Evolutionary conservation across 1,140 invertebrate species (phyloP).

Genomic region (Dreissena polymorpha): DNA sequence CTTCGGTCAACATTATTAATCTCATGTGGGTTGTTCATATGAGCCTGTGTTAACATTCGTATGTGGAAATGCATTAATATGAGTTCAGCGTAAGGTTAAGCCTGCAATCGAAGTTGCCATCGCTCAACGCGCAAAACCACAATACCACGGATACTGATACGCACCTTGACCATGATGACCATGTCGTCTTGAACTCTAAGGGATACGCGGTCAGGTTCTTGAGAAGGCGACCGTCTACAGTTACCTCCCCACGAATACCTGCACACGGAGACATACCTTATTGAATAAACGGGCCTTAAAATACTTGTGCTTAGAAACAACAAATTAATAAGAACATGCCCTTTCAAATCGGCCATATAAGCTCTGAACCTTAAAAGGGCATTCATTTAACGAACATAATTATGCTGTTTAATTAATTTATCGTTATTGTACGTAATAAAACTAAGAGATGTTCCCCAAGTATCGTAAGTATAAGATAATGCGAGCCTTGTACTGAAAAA

Average conservation of each 20-base stretch:
- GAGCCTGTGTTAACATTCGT: too few species aligned
- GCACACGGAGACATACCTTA: conserved; percentile 11
- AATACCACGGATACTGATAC: neutral
- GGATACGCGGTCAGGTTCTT: conserved; percentile 80
- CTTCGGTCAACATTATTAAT: too few species aligned
- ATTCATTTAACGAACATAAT: neutral
- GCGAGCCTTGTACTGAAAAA: too few species aligned
- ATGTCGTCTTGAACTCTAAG: conserved; percentile 81
- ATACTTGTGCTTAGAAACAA: neutral
- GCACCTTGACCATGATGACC: conserved; percentile 76
- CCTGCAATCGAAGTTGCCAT: neutral
- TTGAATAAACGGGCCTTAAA: neutral
- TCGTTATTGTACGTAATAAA: neutral
- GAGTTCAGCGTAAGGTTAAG: neutral
- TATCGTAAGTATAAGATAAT: neutral
- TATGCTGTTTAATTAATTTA: neutral
- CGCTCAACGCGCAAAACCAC: neutral
- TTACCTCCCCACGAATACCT: conserved; percentile 79
- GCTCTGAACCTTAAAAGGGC: neutral
- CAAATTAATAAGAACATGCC: neutral
- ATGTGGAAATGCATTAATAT: too few species aligned
- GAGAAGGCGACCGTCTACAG: conserved; percentile 78
- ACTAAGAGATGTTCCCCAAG: too few species aligned
- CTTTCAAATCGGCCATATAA: neutral
- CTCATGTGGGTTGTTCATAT: too few species aligned